Evolutionary conservation across 2,113 vertebrate genomes (phyloP), one percentile per base, ranked within the genome.

Genomic region (Ginglymostoma cirratum): DNA sequence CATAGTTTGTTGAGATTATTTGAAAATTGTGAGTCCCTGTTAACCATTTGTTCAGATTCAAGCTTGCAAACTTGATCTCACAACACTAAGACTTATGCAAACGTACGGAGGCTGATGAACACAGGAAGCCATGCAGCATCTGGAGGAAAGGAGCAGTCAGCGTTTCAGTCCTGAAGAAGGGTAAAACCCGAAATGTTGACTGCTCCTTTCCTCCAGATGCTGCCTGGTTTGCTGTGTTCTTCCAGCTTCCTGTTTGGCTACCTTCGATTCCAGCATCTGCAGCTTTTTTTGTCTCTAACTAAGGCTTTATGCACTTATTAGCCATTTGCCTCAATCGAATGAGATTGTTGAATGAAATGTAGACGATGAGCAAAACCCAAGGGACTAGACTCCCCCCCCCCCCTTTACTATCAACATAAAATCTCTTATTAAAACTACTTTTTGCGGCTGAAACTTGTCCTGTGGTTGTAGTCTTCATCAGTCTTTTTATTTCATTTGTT

Each of bases 21-120:
- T 34, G 52, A 90, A 90, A 90, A 61, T 55, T 34, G 52, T 48
- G 85, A 83, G 42, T 83, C 38, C 38, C 80, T 83, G 27, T 87
- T 87, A 83, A 83, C n/a, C 42, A 23, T 87, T 87, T 87, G 85
- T 87, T 87, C 42, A 87, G 85, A 87, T 52, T 87, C 48, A 52
- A 87, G 21, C 48, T 52, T 85, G 24, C 24, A 52, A 52, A 24
- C 85, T 87, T 87, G 85, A 48, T 48, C 2, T 87, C 45, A 52
- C 45, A 87, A 45, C 45, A 52, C 21, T 86, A 3, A 27, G 52
- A 1, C 24, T 24, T 87, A 45, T 45, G 2, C 45, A 45, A 45
- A 45, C n/a, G n/a, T n/a, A n/a, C n/a, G n/a, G n/a, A n/a, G 48
- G 48, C 3, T 48, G 48, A 48, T 48, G 48, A 48, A 48, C 48